Conservation (phyloP, 2,888 invertebrate species). For the Dasypogon diadema region DNA sequence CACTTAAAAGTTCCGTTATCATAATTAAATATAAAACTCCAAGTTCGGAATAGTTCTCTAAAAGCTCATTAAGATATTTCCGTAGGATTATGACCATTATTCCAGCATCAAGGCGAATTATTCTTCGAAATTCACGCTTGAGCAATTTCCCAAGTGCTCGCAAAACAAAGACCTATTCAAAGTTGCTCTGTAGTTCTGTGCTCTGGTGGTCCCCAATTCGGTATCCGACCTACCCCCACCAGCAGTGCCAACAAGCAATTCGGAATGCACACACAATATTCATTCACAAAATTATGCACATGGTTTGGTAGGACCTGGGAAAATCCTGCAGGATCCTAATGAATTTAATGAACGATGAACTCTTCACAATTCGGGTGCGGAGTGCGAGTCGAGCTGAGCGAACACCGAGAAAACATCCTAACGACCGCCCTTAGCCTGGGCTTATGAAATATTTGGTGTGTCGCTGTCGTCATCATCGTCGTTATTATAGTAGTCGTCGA, state of each 20-base stretch:
- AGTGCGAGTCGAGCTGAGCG: not conserved
- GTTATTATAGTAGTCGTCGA: not conserved
- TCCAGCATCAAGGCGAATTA: slow-evolving; percentile 31
- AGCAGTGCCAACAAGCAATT: not conserved
- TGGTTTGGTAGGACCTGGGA: not conserved
- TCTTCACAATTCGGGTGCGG: not conserved
- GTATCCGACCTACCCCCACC: not conserved
- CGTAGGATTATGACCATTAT: slow-evolving; percentile 33
- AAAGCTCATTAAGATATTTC: slow-evolving; percentile 36
- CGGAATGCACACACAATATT: slow-evolving; percentile 28
- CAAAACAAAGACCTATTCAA: slow-evolving; percentile 11
- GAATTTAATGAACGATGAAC: slow-evolving; percentile 37
- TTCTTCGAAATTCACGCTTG: slow-evolving; percentile 21
- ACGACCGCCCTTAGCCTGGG: not conserved
- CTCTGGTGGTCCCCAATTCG: not conserved
- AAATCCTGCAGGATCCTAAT: slow-evolving; percentile 12
- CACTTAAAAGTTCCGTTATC: not conserved
- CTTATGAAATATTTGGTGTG: slow-evolving; percentile 25
- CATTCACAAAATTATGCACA: slow-evolving; percentile 37
- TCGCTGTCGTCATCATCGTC: not conserved
- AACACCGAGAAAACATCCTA: too few relatives aligned
- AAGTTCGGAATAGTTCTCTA: slow-evolving; percentile 23
- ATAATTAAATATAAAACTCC: slow-evolving; percentile 26
- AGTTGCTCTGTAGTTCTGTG: not conserved
- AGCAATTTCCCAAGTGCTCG: slow-evolving; percentile 21